These are phyloP conservation scores for Leptura quadrifasciata DNA, from an alignment of 2,888 invertebrate genomes.

Conservation along the genomic window DNA sequence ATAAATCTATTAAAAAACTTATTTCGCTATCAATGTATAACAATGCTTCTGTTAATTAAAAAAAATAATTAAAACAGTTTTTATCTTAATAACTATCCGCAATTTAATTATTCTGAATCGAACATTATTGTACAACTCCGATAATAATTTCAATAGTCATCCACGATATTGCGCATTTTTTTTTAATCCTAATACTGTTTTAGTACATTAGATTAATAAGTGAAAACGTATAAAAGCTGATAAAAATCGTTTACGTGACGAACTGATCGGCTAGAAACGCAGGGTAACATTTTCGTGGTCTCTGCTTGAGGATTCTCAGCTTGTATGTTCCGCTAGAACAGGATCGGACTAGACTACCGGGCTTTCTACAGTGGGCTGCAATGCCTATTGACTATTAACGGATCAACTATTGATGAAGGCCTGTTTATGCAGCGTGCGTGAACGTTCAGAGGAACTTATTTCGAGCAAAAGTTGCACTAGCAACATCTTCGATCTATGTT, in stretches of 20 bases:
- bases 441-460: no score
- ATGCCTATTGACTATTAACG: not conserved
- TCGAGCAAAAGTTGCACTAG: no score
- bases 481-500: no score
- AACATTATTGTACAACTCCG: not conserved
- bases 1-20: constrained; percentile 4
- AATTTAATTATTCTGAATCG: constrained; percentile 10
- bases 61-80: constrained; percentile 3
- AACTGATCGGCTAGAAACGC: not conserved
- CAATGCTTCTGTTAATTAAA: constrained; percentile 14
- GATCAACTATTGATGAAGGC: no score
- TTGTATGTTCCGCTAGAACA: not conserved
- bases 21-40: constrained; percentile 4
- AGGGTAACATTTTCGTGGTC: not conserved
- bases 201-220: not conserved
- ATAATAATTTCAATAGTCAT: not conserved
- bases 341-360: not conserved
- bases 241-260: constrained; percentile 1
- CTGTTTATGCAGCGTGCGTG: no score
- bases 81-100: constrained; percentile 17
- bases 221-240: not conserved
- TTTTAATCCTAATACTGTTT: not conserved
- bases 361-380: no score
- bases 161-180: not conserved
- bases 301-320: not conserved